These are phyloP conservation scores for Stegana nigrithorax DNA, from an alignment of 2,888 invertebrate genomes.

Conservation along the genomic window DNA sequence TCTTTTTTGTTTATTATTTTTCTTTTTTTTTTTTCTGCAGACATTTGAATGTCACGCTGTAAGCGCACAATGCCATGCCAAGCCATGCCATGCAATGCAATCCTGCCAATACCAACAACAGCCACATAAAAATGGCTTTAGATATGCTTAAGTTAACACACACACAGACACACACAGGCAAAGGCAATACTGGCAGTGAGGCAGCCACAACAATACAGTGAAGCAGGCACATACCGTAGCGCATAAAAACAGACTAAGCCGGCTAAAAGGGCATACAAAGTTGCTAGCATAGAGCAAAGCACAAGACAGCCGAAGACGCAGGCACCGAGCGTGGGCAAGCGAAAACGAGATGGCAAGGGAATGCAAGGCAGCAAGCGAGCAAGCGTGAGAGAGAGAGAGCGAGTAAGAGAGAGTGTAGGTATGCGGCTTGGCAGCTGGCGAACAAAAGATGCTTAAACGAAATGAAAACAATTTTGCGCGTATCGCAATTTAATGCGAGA, in stretches of 20 bases:
- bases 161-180: background rate
- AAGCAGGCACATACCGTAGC: too few species aligned
- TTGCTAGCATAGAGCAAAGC: too few species aligned
- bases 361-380: background rate
- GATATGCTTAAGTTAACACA: too few species aligned
- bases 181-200: background rate
- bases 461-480: slow-evolving; percentile 41
- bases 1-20: background rate
- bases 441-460: too few species aligned
- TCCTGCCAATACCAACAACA: slow-evolving; percentile 20
- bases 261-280: background rate
- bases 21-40: background rate
- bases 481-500: slow-evolving; percentile 44
- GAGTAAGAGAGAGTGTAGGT: slow-evolving; percentile 40
- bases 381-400: slow-evolving; percentile 27
- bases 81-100: background rate
- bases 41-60: background rate
- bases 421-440: too few species aligned
- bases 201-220: background rate
- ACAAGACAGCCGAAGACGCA: too few species aligned
- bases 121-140: too few species aligned
- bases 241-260: too few species aligned
- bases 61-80: too few species aligned
- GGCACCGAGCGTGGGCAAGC: too few species aligned
- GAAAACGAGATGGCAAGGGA: too few species aligned